Conservation (phyloP, 2,797 vertebrate genomes). For the Onychomys arenicola region DNA sequence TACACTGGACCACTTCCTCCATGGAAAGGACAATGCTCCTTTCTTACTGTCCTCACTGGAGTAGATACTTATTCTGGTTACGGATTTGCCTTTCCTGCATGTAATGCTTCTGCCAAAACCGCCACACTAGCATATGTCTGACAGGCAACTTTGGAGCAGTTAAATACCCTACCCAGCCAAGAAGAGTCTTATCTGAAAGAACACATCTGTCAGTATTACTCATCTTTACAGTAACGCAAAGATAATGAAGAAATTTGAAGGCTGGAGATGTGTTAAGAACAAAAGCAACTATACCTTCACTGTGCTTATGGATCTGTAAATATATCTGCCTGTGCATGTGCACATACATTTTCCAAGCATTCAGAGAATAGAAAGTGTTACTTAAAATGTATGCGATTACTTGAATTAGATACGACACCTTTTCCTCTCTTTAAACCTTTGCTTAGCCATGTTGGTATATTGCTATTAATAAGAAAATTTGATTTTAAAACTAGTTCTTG, state of each 20-base stretch:
- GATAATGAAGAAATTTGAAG: not conserved
- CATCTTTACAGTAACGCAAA: slow-evolving; percentile 19
- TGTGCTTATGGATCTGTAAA: not conserved
- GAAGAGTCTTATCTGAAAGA: not conserved
- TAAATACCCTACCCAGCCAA: not conserved
- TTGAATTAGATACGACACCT: not conserved
- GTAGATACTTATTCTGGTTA: not conserved
- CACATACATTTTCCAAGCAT: not conserved
- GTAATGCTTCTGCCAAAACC: not conserved
- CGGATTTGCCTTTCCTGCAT: not conserved
- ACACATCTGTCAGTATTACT: not conserved
- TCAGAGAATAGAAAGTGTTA: slow-evolving; percentile 34
- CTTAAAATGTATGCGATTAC: not conserved
- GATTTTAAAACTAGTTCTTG: not conserved
- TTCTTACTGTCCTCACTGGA: not conserved
- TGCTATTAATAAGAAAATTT: slow-evolving; percentile 15
- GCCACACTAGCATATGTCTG: not conserved
- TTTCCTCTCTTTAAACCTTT: not conserved
- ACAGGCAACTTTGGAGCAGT: not conserved
- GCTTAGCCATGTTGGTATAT: not conserved
- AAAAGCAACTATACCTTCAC: not conserved
- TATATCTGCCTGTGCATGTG: not conserved
- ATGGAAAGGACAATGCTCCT: not conserved
- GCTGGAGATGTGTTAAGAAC: not conserved
- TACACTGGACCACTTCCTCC: not conserved